A percentile compares a stretch with the other conserved stretches of the same genome.
phyloP scores from a whole-genome alignment of 2,888 invertebrate species.

The Hetaerina titia region DNA sequence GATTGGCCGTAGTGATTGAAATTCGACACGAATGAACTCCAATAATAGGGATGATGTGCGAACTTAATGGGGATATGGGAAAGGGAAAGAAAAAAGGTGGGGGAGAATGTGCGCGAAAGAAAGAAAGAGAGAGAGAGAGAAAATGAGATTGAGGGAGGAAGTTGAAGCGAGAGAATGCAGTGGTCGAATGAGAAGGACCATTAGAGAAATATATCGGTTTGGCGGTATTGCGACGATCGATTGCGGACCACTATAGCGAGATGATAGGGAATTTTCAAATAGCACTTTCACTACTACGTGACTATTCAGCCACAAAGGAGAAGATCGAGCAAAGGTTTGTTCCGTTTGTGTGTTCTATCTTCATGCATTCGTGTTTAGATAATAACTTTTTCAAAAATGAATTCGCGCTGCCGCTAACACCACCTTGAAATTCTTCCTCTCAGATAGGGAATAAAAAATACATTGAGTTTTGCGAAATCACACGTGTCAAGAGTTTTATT shows the following conservation, averaged over 20 bases:
- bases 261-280: slow-evolving; percentile 39
- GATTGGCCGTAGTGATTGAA: slow-evolving; percentile 51
- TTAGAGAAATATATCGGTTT: not conserved
- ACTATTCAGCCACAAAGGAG: slow-evolving; percentile 4
- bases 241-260: not conserved
- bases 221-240: slow-evolving; percentile 38
- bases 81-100: not conserved
- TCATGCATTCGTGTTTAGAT: not conserved
- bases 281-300: not conserved
- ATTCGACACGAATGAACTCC: slow-evolving; percentile 58
- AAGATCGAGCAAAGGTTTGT: not conserved
- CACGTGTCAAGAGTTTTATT: not conserved
- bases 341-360: not conserved
- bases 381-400: not conserved
- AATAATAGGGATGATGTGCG: slow-evolving; percentile 52
- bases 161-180: not conserved
- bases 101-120: not conserved
- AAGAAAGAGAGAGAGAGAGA: not conserved
- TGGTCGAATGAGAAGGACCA: not conserved
- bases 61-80: not conserved
- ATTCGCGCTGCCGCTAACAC: not conserved
- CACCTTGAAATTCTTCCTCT: not conserved
- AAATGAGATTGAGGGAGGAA: not conserved
- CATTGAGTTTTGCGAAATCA: not conserved
- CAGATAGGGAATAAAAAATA: not conserved